Percentiles rank a stretch among this genome's conserved stretches.
Conservation (phyloP, 2,113 vertebrate species). For the Erythrocercus mccallii region DNA sequence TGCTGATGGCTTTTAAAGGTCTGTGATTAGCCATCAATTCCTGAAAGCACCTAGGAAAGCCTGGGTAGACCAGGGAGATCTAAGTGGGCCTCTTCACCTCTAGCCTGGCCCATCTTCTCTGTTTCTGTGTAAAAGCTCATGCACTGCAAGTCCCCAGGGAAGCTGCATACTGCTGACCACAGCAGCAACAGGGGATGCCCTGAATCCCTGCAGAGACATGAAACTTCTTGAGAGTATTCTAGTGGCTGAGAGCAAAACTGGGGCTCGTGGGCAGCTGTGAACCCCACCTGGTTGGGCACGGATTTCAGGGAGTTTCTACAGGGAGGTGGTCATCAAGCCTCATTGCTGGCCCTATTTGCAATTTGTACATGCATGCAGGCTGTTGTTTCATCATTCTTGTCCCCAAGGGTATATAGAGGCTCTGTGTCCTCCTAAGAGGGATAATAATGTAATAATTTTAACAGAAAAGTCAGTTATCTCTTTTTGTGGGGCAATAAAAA, state of each 20-base stretch:
- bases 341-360: background rate
- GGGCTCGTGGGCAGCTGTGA: accelerated
- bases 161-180: accelerated
- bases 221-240: background rate
- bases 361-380: accelerated
- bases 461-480: background rate
- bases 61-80: background rate
- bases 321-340: background rate
- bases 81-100: background rate
- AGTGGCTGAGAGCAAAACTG: background rate
- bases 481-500: background rate
- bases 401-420: background rate
- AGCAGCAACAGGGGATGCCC: background rate
- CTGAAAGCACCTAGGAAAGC: background rate
- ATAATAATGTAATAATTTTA: background rate
- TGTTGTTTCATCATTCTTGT: background rate
- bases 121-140: background rate
- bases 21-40: background rate
- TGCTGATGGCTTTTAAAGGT: background rate
- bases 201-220: background rate
- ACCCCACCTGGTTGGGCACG: accelerated
- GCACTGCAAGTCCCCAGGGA: accelerated
- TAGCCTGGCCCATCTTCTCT: background rate
- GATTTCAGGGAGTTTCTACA: background rate
- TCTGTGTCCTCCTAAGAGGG: background rate